Evolutionary conservation across 2,113 vertebrate species (phyloP), one percentile per base, ranked within the genome.

Genomic region (Myrmecobius fasciatus): DNA sequence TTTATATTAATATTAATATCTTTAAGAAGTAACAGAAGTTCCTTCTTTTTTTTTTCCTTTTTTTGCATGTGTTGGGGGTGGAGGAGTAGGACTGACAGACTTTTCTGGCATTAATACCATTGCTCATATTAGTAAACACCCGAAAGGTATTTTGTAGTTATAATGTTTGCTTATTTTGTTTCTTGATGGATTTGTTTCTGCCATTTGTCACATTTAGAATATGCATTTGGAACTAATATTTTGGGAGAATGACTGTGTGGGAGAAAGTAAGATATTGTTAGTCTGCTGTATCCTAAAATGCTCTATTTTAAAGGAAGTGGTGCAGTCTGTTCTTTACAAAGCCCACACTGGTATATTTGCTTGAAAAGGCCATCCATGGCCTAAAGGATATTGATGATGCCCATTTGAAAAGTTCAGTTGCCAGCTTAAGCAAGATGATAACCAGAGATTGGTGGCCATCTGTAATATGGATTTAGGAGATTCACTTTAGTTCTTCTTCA

Each of bases 11-110:
- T 98, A 96, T 98, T 97, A 97, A 95, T 96, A 96, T 3, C 75
- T 96, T 96, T 92, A 96, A 95, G 14, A 91, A 96, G 83, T 92
- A 97, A 91, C 98, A 98, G 96, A 96, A 98, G 96, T 97, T 98
- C 92, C 56, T 75, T 96, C 97, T 97, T 93, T 92, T 7, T 95
- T 96, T 96, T 93, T 96, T 95, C 43, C 51, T n/a, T 43, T 43
- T 8, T 43, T 12, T 36, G 28, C 36, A 12, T 67, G 60, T 31
- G 31, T 17, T 67, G 60, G 11, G 60, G 2, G 31, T 67, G 31
- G 12, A 11, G 31, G 12, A 67, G 2, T 20, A 28, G 7, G 67
- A 24, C 67, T 83, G n/a, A 24, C 67, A 83, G 67, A 83, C 96
- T 97, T 97, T 96, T 96, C 93, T 96, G 91, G 67, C 88, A 75